These are phyloP conservation scores for Vulpes ferrilata DNA, from an alignment of 2,113 vertebrate genomes.

Conservation along the genomic window DNA sequence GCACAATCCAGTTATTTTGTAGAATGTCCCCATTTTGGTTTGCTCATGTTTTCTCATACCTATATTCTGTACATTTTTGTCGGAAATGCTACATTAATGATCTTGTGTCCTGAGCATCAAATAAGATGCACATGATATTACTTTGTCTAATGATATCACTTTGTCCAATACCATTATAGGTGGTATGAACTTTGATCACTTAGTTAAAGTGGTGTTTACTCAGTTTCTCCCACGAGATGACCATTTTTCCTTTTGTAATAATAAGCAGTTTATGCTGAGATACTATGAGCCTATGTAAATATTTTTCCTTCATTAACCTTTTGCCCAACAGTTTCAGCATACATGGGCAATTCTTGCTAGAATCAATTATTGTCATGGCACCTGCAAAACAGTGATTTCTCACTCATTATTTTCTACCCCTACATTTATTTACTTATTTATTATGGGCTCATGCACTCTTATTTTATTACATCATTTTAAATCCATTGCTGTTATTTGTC, in stretches of 20 bases:
- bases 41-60: background rate
- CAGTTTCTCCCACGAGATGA: background rate
- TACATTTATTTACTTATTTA: background rate
- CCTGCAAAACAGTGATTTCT: background rate
- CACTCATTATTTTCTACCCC: background rate
- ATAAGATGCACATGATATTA: background rate
- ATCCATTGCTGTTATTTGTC: background rate
- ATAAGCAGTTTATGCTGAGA: background rate
- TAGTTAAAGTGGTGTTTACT: background rate
- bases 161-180: background rate
- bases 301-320: slow-evolving; percentile 9
- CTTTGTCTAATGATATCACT: background rate
- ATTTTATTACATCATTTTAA: background rate
- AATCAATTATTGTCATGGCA: background rate
- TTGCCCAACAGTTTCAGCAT: background rate
- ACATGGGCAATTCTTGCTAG: background rate
- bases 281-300: background rate
- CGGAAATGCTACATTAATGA: background rate
- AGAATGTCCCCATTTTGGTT: background rate
- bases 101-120: background rate
- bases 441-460: background rate
- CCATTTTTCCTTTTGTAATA: background rate
- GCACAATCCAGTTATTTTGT: background rate
- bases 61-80: background rate
- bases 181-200: background rate